Evolutionary conservation across 2,113 vertebrate species (phyloP).

Genomic region (Scopus umbretta): DNA sequence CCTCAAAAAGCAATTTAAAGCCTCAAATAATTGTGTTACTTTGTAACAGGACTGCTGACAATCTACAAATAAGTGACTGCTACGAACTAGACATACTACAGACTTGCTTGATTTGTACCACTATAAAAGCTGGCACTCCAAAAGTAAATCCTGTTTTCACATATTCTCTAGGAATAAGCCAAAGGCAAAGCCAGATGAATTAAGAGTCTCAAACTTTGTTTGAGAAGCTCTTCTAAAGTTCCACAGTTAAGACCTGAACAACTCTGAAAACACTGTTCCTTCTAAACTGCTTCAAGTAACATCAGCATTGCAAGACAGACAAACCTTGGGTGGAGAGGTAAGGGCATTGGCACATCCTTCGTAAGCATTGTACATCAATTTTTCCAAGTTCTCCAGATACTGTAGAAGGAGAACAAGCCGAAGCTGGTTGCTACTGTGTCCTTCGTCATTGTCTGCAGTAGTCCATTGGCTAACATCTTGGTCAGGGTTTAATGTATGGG

Average conservation of each 20-base stretch:
- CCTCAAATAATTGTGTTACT: neutral
- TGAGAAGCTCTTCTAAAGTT: neutral
- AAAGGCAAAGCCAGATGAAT: neutral
- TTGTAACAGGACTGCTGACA: neutral
- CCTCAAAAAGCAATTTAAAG: neutral
- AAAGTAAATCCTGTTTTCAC: neutral
- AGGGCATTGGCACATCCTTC: conserved; percentile 97
- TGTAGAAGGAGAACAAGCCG: conserved; percentile 92
- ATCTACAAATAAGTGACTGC: neutral
- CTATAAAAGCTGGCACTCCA: neutral
- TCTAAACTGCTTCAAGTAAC: neutral
- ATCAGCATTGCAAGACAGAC: neutral
- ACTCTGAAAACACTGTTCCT: neutral
- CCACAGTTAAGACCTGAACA: neutral
- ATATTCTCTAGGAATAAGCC: neutral
- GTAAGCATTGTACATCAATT: conserved; percentile 98
- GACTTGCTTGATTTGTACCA: neutral
- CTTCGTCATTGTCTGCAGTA: conserved; percentile 88
- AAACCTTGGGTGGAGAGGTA: conserved; percentile 94
- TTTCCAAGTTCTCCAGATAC: conserved; percentile 95
- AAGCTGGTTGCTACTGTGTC: conserved; percentile 92
- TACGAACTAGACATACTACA: neutral
- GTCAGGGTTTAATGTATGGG: conserved; percentile 91
- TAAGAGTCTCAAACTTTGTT: neutral
- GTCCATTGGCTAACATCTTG: conserved; percentile 94